A percentile compares a stretch with the other conserved stretches of the same genome.
phyloP scores from a whole-genome alignment of 2,797 vertebrate species.

The Bradypodion ventrale region DNA sequence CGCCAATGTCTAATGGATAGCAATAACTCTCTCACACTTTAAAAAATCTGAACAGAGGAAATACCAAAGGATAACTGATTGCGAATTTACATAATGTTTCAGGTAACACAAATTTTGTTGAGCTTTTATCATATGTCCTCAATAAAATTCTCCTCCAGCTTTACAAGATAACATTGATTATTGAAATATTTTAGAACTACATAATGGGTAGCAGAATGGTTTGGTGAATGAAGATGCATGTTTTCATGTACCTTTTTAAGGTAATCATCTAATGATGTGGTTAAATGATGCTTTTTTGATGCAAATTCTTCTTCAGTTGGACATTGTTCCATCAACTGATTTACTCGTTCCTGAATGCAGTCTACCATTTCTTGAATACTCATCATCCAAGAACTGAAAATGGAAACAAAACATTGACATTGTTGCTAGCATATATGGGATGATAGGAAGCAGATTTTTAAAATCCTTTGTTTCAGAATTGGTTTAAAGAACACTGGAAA shows the following conservation, averaged over 20 bases:
- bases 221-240: fast-evolving
- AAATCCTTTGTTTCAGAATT: slow-evolving; percentile 27
- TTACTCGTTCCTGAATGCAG: slow-evolving; percentile 72
- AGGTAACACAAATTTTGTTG: neutral
- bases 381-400: slow-evolving; percentile 66
- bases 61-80: neutral
- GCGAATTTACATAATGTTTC: neutral
- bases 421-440: slow-evolving; percentile 8
- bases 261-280: slow-evolving; percentile 74
- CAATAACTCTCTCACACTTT: no score
- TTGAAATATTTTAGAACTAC: neutral
- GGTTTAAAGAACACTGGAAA: slow-evolving; percentile 5
- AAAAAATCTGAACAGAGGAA: neutral
- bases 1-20: no score
- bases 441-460: neutral
- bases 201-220: neutral
- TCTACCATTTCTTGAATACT: slow-evolving; percentile 80
- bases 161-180: neutral
- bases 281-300: slow-evolving; percentile 77
- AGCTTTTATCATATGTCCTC: neutral
- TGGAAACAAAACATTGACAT: slow-evolving; percentile 44
- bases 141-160: neutral
- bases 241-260: slow-evolving; percentile 80
- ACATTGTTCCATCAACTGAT: slow-evolving; percentile 69
- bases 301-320: slow-evolving; percentile 70